These are phyloP conservation scores for Drosophila nr. fundita DNA, from an alignment of 2,888 invertebrate genomes.

Conservation along the genomic window DNA sequence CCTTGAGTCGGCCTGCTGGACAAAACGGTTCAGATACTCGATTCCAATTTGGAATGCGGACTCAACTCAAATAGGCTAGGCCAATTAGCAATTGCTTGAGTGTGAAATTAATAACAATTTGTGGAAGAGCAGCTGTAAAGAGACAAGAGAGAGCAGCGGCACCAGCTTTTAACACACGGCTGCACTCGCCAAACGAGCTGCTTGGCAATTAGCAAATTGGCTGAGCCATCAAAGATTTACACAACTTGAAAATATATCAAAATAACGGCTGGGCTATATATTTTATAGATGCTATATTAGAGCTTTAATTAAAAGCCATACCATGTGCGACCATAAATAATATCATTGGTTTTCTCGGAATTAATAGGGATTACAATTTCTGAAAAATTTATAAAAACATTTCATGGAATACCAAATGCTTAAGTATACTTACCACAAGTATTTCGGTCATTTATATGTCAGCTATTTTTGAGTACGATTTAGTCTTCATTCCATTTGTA, in stretches of 20 bases:
- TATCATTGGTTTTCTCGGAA: not conserved
- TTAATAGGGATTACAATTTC: not conserved
- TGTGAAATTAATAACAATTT: slow-evolving; percentile 72
- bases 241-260: slow-evolving; percentile 23
- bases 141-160: slow-evolving; percentile 4
- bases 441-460: not conserved
- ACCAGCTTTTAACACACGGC: slow-evolving; percentile 49
- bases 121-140: slow-evolving; percentile 19
- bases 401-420: not conserved
- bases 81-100: slow-evolving; percentile 67
- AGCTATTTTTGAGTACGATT: not conserved
- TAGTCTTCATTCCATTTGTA: not conserved
- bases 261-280: slow-evolving; percentile 25
- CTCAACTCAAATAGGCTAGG: slow-evolving; percentile 28
- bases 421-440: not conserved
- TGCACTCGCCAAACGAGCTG: slow-evolving; percentile 40
- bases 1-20: slow-evolving; percentile 32
- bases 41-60: slow-evolving; percentile 24
- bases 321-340: not conserved
- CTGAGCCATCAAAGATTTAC: slow-evolving; percentile 29
- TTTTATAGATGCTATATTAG: not conserved
- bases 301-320: not conserved
- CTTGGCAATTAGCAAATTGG: slow-evolving; percentile 65
- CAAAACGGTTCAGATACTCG: slow-evolving; percentile 24
- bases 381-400: not conserved